A percentile compares a stretch with the other conserved stretches of the same genome.
These are phyloP conservation scores for Cairina moschata DNA, from an alignment of 2,113 vertebrate species.

Conservation along the genomic window DNA sequence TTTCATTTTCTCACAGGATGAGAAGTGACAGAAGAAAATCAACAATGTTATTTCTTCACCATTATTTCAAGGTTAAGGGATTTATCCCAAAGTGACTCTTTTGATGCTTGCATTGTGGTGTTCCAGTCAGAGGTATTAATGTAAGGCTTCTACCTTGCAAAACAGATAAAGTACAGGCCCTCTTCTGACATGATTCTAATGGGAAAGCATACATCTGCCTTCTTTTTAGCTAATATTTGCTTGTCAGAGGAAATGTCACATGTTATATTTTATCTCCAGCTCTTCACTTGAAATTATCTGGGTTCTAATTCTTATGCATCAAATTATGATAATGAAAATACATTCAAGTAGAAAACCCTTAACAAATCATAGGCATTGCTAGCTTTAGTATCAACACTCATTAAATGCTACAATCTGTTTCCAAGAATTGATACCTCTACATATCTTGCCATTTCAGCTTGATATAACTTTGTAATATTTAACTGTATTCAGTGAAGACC, in stretches of 20 bases:
- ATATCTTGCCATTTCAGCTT: neutral
- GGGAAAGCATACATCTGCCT: neutral
- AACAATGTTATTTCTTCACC: neutral
- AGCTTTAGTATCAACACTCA: neutral
- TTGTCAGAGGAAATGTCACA: neutral
- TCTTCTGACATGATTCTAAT: neutral
- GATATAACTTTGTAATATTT: neutral
- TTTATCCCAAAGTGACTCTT: neutral
- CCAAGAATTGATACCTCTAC: neutral
- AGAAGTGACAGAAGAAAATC: neutral
- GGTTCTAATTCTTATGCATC: neutral
- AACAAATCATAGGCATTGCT: neutral
- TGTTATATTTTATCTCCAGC: neutral
- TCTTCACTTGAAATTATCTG: slow-evolving; percentile 2
- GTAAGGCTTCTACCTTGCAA: neutral
- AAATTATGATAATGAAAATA: neutral
- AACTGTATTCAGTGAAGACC: neutral
- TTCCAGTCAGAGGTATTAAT: neutral
- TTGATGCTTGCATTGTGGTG: neutral
- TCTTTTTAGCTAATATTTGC: slow-evolving; percentile 38
- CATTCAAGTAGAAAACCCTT: neutral
- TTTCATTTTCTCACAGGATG: neutral
- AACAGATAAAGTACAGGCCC: neutral
- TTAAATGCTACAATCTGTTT: neutral
- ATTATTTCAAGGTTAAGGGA: neutral